Evolutionary conservation across 2,113 vertebrate species (phyloP).

Genomic region (Entomyzon cyanotis): DNA sequence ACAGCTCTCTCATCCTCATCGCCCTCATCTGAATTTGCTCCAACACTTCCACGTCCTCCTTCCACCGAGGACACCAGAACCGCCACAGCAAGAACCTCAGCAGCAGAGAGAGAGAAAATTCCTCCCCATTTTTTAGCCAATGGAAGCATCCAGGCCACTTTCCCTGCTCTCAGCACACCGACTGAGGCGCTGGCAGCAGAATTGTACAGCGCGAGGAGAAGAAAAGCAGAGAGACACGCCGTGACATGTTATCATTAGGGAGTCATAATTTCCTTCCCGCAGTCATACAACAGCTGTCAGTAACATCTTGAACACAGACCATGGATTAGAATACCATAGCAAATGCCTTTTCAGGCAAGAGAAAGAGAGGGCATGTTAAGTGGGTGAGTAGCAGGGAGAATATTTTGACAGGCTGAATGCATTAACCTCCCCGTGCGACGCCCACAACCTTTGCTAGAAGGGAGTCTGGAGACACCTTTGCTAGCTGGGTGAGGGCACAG

Average conservation of each 20-base stretch:
- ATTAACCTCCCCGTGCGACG: slow-evolving; percentile 29
- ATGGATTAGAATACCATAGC: slow-evolving; percentile 62
- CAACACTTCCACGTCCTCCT: fast-evolving
- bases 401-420: slow-evolving; percentile 70
- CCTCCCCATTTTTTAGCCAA: neutral
- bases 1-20: neutral
- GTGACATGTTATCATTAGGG: slow-evolving; percentile 78
- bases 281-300: slow-evolving; percentile 77
- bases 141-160: neutral
- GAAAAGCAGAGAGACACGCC: slow-evolving; percentile 62
- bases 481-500: neutral
- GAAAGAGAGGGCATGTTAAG: slow-evolving; percentile 44
- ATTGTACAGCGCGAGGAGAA: slow-evolving; percentile 53
- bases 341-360: slow-evolving; percentile 71
- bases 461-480: slow-evolving; percentile 48
- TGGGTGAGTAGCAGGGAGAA: slow-evolving; percentile 54
- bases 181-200: slow-evolving; percentile 20
- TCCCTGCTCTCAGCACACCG: neutral
- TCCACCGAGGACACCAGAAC: neutral
- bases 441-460: slow-evolving; percentile 55
- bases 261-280: slow-evolving; percentile 73
- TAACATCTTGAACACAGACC: slow-evolving; percentile 67
- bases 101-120: too few relatives aligned
- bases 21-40: neutral
- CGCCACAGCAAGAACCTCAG: neutral